Base-by-base conservation (phyloP, 2,888 invertebrate genomes). In the Mythimna loreyi region DNA sequence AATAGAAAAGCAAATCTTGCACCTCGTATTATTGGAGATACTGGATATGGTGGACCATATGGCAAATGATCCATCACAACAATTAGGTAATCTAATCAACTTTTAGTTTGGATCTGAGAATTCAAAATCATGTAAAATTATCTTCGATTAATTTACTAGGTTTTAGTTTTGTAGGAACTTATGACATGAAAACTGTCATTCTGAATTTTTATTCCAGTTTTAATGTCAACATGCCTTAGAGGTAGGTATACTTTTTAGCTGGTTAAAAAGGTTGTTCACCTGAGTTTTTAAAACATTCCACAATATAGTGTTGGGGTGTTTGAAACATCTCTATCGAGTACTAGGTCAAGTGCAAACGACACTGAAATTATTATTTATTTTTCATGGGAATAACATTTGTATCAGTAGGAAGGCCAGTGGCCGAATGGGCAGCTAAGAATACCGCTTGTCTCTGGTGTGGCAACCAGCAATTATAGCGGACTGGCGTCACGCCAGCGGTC, bases 391-490 rank as follows among this genome's bases (percentile, higher is more conserved):
- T 91, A 85, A 85, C 86, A 86, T 88, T 86, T 84, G 87, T 88
- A 85, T 85, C 78, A 81, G 84, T 87, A 84, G 90, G 92, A 93
- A 95, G 94, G 94, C 93, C 93, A 93, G 92, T 96, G 93, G 92
- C 96, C 94, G 95, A 95, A 92, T 87, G 86, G 82, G 76, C 92
- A 91, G 95, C 97, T 97, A 97, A 97, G 97, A 97, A 97, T 97
- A 97, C 96, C 96, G 94, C 90, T 90, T 93, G 94, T 95, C 94
- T 96, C 96, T 96, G 90, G 88, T 91, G 89, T 96, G 95, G 95
- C 96, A 96, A 98, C 97, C 97, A 97, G 98, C 98, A 97, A 98
- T 97, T 98, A 98, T 98, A 98, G 98, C 97, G 97, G 96, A 97
- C 97, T 98, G 98, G 98, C 97, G 91, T 79, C 85, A 75, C 95